Percentiles rank a stretch among this genome's conserved stretches.
Conservation (phyloP, 1,140 invertebrate species). For the Aleiodes sp. region DNA sequence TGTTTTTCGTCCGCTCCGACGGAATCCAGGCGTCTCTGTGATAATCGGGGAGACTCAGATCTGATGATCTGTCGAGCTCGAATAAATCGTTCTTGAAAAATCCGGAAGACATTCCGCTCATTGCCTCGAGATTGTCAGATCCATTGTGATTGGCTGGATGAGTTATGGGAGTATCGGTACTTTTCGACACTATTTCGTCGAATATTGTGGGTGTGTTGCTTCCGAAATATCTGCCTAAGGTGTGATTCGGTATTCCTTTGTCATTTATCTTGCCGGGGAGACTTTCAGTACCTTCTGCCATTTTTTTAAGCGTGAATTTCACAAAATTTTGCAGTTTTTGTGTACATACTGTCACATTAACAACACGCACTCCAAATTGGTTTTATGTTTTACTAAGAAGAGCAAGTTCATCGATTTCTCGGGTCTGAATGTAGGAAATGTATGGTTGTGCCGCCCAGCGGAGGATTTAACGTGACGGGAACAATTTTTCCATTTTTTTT, state of each 20-base stretch:
- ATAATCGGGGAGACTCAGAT: slow-evolving; percentile 41
- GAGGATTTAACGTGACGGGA: no score
- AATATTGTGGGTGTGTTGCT: slow-evolving; percentile 57
- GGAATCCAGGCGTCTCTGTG: slow-evolving; percentile 62
- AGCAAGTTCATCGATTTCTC: no score
- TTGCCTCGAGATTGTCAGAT: slow-evolving; percentile 23
- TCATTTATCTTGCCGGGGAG: neutral
- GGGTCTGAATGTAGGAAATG: no score
- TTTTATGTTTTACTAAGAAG: no score
- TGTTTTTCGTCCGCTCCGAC: slow-evolving; percentile 58
- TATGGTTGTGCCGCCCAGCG: no score
- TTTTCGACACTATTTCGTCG: slow-evolving; percentile 57
- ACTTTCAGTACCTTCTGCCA: no score
- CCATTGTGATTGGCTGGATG: slow-evolving; percentile 8
- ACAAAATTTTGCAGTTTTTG: no score
- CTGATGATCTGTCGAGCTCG: slow-evolving; percentile 27
- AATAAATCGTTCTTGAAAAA: slow-evolving; percentile 36
- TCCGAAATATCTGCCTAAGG: slow-evolving; percentile 57
- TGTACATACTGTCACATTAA: no score
- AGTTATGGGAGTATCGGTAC: slow-evolving; percentile 39
- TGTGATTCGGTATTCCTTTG: neutral
- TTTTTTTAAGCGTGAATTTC: no score
- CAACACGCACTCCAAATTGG: no score
- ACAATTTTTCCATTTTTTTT: no score
- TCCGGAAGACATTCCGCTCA: slow-evolving; percentile 16